phyloP scores from a whole-genome alignment of 2,797 vertebrate species.

The Enteromius radiatus region DNA sequence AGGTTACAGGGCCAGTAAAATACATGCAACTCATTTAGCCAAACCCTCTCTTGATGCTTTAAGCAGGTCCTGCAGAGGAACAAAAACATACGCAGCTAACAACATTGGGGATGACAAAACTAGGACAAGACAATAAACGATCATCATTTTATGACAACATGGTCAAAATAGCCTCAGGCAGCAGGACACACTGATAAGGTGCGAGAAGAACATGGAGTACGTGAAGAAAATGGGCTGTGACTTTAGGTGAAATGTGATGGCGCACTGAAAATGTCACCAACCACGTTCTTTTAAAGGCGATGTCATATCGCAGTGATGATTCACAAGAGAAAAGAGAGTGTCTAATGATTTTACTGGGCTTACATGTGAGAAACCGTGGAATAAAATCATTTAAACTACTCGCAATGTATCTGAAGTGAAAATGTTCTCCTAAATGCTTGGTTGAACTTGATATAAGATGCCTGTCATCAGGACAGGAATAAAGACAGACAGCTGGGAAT shows the following conservation, averaged over 20 bases:
- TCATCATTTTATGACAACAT: neutral
- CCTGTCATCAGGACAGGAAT: conserved; percentile 16
- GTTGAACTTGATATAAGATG: conserved; percentile 27
- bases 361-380: neutral
- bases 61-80: conserved; percentile 11
- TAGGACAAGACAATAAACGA: conserved; percentile 3
- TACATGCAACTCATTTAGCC: conserved; percentile 21
- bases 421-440: conserved; percentile 20
- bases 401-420: neutral
- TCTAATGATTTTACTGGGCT: neutral
- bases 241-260: conserved; percentile 15
- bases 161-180: neutral
- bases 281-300: neutral
- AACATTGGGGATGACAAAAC: neutral
- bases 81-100: neutral
- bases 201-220: neutral
- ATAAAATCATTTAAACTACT: no score
- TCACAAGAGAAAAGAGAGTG: neutral
- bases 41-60: neutral
- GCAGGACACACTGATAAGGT: neutral
- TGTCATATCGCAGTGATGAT: neutral
- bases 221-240: conserved; percentile 2
- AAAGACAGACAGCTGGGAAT: conserved; percentile 30
- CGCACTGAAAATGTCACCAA: conserved; percentile 1
- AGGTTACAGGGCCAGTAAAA: conserved; percentile 35